phyloP scores from a whole-genome alignment of 2,888 invertebrate species.

The Poecilobothrus nobilitatus region DNA sequence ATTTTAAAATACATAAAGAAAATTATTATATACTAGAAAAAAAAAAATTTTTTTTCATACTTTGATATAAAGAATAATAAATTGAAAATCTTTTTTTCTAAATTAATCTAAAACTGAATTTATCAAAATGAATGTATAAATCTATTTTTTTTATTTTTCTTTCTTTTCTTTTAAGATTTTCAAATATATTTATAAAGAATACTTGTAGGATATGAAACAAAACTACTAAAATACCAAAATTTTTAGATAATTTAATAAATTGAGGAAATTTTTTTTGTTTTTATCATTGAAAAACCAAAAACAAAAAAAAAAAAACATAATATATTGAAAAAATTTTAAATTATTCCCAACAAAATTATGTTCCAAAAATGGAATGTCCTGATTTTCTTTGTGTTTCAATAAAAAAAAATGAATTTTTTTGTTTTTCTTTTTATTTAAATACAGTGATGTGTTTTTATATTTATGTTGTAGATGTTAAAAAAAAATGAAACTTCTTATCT shows the following conservation, averaged over 20 bases:
- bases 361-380: background rate
- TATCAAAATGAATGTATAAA: background rate
- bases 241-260: background rate
- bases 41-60: too few species aligned
- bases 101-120: background rate
- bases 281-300: background rate
- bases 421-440: too few species aligned
- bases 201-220: too few species aligned
- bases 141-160: too few species aligned
- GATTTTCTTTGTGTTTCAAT: background rate
- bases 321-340: background rate
- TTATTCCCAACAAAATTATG: background rate
- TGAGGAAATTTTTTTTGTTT: background rate
- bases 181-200: too few species aligned
- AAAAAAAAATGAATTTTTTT: background rate
- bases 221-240: background rate
- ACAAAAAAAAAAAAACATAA: too few species aligned
- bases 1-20: too few species aligned
- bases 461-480: background rate
- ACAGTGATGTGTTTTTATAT: background rate
- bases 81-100: conserved; percentile 1
- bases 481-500: background rate
- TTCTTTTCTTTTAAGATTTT: too few species aligned
- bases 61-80: background rate
- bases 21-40: too few species aligned